Percentiles rank a stretch among this genome's conserved stretches.
phyloP scores from a whole-genome alignment of 1,140 invertebrate species.

The Drosophila nigromelanica region DNA sequence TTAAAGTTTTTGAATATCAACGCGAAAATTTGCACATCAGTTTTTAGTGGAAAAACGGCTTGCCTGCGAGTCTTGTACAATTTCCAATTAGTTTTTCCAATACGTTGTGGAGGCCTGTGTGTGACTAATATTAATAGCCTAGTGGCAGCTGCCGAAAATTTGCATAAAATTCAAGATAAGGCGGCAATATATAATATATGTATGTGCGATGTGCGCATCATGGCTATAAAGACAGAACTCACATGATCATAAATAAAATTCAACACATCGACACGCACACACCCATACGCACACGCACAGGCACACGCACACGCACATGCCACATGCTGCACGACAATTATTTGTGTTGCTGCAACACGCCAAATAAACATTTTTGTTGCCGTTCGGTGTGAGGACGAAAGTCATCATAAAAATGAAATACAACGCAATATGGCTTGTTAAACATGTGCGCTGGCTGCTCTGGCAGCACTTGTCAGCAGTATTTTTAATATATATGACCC shows the following conservation, averaged over 20 bases:
- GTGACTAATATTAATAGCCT: constrained; percentile 31
- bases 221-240: constrained; percentile 52
- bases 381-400: constrained; percentile 44
- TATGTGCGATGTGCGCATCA: constrained; percentile 26
- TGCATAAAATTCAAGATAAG: constrained; percentile 45
- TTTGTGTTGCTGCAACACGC: constrained; percentile 80
- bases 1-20: constrained; percentile 61
- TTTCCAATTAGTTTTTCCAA: constrained; percentile 34
- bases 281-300: constrained; percentile 36
- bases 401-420: constrained; percentile 80
- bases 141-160: constrained; percentile 39
- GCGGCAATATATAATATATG: constrained; percentile 47
- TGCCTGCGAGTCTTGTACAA: constrained; percentile 9
- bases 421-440: constrained; percentile 73
- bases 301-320: constrained; percentile 37
- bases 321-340: constrained; percentile 81
- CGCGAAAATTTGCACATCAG: constrained; percentile 23
- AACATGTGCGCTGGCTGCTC: constrained; percentile 55
- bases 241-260: constrained; percentile 75
- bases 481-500: constrained; percentile 45
- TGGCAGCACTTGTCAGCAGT: constrained; percentile 42
- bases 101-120: neutral
- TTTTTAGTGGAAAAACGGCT: constrained; percentile 1
- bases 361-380: constrained; percentile 70
- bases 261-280: constrained; percentile 36